These are phyloP conservation scores for Elmis aenea DNA, from an alignment of 2,888 invertebrate species.

Conservation along the genomic window DNA sequence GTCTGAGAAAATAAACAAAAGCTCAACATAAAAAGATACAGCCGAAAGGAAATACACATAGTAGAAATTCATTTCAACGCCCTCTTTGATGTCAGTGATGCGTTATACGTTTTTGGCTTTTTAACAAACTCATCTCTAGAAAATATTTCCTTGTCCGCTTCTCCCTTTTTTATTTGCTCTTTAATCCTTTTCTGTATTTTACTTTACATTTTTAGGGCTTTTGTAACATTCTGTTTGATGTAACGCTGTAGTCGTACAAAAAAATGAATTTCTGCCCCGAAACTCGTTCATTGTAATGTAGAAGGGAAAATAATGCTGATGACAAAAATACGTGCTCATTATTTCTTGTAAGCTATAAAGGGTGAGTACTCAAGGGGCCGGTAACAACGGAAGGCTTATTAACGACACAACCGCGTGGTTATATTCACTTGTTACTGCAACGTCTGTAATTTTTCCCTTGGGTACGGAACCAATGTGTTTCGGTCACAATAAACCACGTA, in stretches of 20 bases:
- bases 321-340: slow-evolving; percentile 19
- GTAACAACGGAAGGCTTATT: slow-evolving; percentile 33
- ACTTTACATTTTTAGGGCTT: background rate
- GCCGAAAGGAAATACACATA: slow-evolving; percentile 1
- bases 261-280: too few species aligned
- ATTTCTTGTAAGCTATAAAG: slow-evolving; percentile 18
- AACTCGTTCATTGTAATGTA: too few species aligned
- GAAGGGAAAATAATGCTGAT: slow-evolving; percentile 12
- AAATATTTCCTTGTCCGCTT: slow-evolving; percentile 5
- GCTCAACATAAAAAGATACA: background rate
- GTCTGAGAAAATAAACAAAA: too few species aligned
- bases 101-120: slow-evolving; percentile 19
- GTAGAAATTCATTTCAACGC: slow-evolving; percentile 18
- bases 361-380: slow-evolving; percentile 26
- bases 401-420: slow-evolving; percentile 30
- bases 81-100: slow-evolving; percentile 20
- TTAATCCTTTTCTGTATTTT: slow-evolving; percentile 2
- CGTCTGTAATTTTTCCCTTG: slow-evolving; percentile 44
- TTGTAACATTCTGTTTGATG: too few species aligned
- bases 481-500: slow-evolving; percentile 30
- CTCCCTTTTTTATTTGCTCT: slow-evolving; percentile 1
- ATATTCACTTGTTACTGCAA: slow-evolving; percentile 32
- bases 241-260: too few species aligned
- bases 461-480: slow-evolving; percentile 36
- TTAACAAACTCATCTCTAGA: slow-evolving; percentile 21